phyloP scores from a whole-genome alignment of 2,888 invertebrate genomes.

The Candidula unifasciata region DNA sequence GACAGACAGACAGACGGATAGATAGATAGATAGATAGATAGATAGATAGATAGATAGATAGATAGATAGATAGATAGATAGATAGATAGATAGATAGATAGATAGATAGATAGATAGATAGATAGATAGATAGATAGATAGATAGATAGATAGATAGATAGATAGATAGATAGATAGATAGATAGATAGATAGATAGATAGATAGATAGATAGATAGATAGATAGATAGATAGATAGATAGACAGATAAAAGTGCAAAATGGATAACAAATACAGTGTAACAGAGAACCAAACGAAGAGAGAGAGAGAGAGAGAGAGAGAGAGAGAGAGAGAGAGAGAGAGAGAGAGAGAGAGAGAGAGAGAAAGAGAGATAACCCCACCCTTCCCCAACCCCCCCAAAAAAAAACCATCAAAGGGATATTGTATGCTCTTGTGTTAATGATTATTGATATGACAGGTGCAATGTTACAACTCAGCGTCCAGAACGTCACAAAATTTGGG shows the following conservation, averaged over 20 bases:
- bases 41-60: background rate
- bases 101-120: background rate
- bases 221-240: too few species aligned
- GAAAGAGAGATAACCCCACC: constrained; percentile 21
- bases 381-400: background rate
- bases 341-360: constrained; percentile 7
- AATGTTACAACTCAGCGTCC: too few species aligned
- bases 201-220: too few species aligned
- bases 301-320: background rate
- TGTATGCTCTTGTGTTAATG: too few species aligned
- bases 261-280: too few species aligned
- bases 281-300: background rate
- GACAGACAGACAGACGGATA: background rate
- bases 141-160: background rate
- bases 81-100: background rate
- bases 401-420: background rate
- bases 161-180: too few species aligned
- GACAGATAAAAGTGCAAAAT: too few species aligned
- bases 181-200: too few species aligned
- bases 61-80: background rate
- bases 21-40: background rate
- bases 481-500: too few species aligned
- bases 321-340: constrained; percentile 2
- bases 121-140: background rate
- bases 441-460: too few species aligned